These are phyloP conservation scores for Cheilinus undulatus DNA, from an alignment of 2,113 vertebrate species.

Conservation along the genomic window DNA sequence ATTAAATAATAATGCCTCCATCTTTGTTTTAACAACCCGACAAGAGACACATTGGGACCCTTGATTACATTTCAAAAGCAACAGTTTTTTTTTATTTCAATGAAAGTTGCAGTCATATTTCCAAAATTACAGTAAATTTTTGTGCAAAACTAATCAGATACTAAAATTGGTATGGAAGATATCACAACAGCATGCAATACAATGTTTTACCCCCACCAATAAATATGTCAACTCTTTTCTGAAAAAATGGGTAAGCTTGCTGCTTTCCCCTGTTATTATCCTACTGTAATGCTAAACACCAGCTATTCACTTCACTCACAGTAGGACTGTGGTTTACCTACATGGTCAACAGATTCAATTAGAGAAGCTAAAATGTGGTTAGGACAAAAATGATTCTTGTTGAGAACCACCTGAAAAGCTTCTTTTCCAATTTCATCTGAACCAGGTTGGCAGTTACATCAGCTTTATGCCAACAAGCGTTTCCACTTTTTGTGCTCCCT, in stretches of 20 bases:
- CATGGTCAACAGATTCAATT: constrained; percentile 48
- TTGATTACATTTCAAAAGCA: no score
- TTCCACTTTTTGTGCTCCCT: constrained; percentile 64
- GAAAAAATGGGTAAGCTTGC: constrained; percentile 22
- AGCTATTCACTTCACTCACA: constrained; percentile 45
- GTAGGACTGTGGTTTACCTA: constrained; percentile 40
- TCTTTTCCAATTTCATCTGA: constrained; percentile 41
- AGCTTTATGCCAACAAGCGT: constrained; percentile 50
- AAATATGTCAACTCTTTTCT: constrained; percentile 22
- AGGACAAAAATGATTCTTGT: constrained; percentile 31
- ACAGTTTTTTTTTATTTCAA: no score
- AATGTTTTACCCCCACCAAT: background rate
- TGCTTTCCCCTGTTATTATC: constrained; percentile 52
- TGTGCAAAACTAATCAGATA: no score
- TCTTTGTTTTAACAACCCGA: no score
- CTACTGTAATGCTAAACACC: constrained; percentile 53
- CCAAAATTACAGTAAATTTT: no score
- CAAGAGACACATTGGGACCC: no score
- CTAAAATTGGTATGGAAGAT: no score
- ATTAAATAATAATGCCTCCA: no score
- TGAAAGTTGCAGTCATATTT: no score
- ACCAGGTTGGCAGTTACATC: constrained; percentile 61
- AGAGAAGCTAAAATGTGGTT: constrained; percentile 47
- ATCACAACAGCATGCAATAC: no score
- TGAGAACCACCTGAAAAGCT: constrained; percentile 23